Percentiles rank a stretch among this genome's conserved stretches.
These are phyloP conservation scores for Phasianus colchicus DNA, from an alignment of 2,113 vertebrate genomes.

Conservation along the genomic window DNA sequence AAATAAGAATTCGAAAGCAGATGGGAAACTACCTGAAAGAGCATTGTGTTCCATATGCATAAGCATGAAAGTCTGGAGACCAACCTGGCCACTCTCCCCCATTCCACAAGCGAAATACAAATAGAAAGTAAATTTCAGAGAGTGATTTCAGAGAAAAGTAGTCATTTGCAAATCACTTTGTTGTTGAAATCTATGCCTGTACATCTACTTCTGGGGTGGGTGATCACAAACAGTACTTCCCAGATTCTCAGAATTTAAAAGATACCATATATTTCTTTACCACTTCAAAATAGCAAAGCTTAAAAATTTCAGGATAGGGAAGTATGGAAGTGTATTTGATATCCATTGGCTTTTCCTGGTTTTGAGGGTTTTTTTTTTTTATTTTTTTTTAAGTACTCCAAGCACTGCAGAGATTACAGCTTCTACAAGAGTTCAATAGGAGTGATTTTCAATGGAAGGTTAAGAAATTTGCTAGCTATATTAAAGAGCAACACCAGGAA, in stretches of 20 bases:
- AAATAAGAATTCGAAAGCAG: slow-evolving; percentile 9
- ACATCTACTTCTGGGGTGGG: not conserved
- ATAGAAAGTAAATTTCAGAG: not conserved
- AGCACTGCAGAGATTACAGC: not conserved
- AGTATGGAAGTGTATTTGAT: not conserved
- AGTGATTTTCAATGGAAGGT: not conserved
- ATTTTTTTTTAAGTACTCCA: not conserved
- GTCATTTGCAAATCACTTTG: not conserved
- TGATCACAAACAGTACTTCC: not conserved
- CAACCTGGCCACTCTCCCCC: not conserved
- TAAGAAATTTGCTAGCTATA: not conserved
- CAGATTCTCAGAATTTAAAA: not conserved
- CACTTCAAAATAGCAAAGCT: not conserved
- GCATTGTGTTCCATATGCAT: not conserved
- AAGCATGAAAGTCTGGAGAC: not conserved
- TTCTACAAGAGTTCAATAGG: not conserved
- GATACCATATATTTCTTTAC: not conserved
- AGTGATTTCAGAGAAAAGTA: not conserved
- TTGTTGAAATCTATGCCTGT: not conserved
- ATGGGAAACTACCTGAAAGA: slow-evolving; percentile 23
- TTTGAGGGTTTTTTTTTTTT: not conserved
- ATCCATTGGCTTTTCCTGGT: not conserved
- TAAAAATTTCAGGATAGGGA: not conserved
- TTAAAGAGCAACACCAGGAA: not conserved
- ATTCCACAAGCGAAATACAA: not conserved